A percentile compares a stretch with the other conserved stretches of the same genome.
Conservation (phyloP, 2,888 invertebrate genomes). For the Teleogryllus oceanicus region DNA sequence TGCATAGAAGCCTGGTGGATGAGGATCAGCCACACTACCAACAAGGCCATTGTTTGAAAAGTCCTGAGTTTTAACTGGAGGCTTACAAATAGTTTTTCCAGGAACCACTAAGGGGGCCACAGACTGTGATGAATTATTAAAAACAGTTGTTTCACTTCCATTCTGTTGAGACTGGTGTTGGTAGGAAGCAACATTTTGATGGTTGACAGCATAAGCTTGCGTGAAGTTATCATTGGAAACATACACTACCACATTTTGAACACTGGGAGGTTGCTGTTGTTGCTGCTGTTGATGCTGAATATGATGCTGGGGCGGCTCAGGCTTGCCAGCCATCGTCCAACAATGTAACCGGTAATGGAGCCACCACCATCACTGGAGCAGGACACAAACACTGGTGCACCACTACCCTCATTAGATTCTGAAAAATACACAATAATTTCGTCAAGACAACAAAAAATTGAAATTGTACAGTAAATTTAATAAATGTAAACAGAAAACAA, state of each 20-base stretch:
- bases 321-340: conserved; percentile 71
- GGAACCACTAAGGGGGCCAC: conserved; percentile 34
- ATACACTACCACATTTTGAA: conserved; percentile 58
- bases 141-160: conserved; percentile 28
- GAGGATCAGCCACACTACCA: conserved; percentile 31
- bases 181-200: conserved; percentile 47
- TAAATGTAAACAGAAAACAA: no score
- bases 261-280: conserved; percentile 41
- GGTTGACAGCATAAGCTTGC: conserved; percentile 50
- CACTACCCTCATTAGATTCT: conserved; percentile 47
- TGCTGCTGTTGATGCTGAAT: conserved; percentile 40
- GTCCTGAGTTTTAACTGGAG: conserved; percentile 33
- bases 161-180: conserved; percentile 35
- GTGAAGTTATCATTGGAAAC: conserved; percentile 57
- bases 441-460: neutral
- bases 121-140: conserved; percentile 31
- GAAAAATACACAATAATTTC: conserved; percentile 40
- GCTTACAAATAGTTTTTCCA: conserved; percentile 29
- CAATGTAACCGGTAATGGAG: conserved; percentile 46
- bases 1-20: conserved; percentile 34
- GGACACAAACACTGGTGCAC: conserved; percentile 48
- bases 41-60: conserved; percentile 32
- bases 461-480: no score
- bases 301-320: conserved; percentile 60
- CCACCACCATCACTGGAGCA: conserved; percentile 68